Percentiles rank a stretch among this genome's conserved stretches.
phyloP scores from a whole-genome alignment of 2,888 invertebrate genomes.

The Salpingus planirostris region DNA sequence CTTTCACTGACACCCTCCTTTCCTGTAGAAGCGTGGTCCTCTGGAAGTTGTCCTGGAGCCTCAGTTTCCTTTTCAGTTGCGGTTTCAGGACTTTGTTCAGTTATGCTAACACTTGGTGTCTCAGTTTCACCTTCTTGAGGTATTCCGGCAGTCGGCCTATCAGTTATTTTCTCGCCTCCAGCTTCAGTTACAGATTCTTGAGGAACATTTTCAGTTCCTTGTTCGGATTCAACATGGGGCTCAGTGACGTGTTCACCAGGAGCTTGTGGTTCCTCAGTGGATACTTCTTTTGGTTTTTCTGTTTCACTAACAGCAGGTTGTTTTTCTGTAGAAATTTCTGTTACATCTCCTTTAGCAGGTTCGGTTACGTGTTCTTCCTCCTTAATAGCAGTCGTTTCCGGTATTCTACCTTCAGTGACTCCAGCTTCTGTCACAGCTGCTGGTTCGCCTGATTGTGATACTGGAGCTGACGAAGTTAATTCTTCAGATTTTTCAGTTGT shows the following conservation, averaged over 20 bases:
- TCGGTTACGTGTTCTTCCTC: slow-evolving; percentile 3
- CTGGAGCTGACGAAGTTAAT: neutral
- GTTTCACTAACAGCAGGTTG: slow-evolving; percentile 4
- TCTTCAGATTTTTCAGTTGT: neutral
- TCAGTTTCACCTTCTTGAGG: slow-evolving; percentile 4
- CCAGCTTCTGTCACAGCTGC: slow-evolving; percentile 5
- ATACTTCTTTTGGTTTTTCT: slow-evolving; percentile 1
- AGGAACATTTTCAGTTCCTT: slow-evolving; percentile 3
- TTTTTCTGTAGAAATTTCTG: slow-evolving; percentile 7
- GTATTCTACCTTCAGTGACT: neutral
- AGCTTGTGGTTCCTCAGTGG: slow-evolving; percentile 2
- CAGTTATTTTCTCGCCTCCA: neutral
- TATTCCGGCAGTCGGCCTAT: neutral
- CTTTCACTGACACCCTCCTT: too few species aligned
- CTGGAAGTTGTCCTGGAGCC: too few species aligned
- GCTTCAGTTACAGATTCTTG: slow-evolving; percentile 1
- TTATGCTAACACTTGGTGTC: neutral
- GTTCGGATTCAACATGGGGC: too few species aligned
- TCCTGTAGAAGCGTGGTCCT: too few species aligned
- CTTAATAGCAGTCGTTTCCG: neutral
- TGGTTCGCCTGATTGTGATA: too few species aligned
- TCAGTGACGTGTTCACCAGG: slow-evolving; percentile 2
- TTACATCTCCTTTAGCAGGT: neutral
- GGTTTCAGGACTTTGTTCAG: slow-evolving; percentile 1
- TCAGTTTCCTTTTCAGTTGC: slow-evolving; percentile 1